A percentile compares a stretch with the other conserved stretches of the same genome.
Evolutionary conservation across 2,113 vertebrate genomes (phyloP).

Genomic region (Pseudorhombus dupliciocellatus): DNA sequence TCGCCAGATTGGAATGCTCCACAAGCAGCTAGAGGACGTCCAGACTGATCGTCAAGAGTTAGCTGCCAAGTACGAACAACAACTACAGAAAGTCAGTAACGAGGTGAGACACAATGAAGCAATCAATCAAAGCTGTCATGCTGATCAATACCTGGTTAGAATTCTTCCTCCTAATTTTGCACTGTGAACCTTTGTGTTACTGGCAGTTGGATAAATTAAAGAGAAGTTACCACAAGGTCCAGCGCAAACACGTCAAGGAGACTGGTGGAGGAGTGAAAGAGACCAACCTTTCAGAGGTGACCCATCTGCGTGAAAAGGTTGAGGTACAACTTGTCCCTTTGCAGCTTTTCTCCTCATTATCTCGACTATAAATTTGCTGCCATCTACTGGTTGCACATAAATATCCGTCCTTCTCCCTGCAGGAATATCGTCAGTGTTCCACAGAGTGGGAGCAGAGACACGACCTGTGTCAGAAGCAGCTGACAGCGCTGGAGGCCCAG

Average conservation of each 20-base stretch:
- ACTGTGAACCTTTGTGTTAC: background rate
- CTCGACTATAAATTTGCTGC: background rate
- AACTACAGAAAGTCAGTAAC: constrained; percentile 87
- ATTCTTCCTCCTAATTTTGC: background rate
- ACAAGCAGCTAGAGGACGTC: constrained; percentile 81
- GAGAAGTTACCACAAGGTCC: constrained; percentile 92
- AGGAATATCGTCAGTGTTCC: constrained; percentile 88
- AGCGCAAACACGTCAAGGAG: constrained; percentile 86
- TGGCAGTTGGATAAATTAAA: constrained; percentile 88
- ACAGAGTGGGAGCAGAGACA: constrained; percentile 90
- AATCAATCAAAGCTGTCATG: background rate
- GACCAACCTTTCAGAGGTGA: constrained; percentile 80
- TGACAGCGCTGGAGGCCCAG: constrained; percentile 87
- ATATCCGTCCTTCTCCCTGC: constrained; percentile 35
- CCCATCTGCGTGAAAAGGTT: constrained; percentile 81
- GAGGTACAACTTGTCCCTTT: constrained; percentile 78
- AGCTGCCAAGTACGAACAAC: constrained; percentile 86
- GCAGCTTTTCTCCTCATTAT: background rate
- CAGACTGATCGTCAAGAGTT: constrained; percentile 84
- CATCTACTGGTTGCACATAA: constrained; percentile 2
- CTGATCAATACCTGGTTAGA: background rate
- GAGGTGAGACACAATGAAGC: constrained; percentile 78
- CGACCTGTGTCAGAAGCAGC: constrained; percentile 87
- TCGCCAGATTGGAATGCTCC: constrained; percentile 81
- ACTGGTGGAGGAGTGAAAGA: constrained; percentile 77